A percentile compares a stretch with the other conserved stretches of the same genome.
Evolutionary conservation across 1,140 invertebrate genomes (phyloP).

Genomic region (Chionoecetes opilio): DNA sequence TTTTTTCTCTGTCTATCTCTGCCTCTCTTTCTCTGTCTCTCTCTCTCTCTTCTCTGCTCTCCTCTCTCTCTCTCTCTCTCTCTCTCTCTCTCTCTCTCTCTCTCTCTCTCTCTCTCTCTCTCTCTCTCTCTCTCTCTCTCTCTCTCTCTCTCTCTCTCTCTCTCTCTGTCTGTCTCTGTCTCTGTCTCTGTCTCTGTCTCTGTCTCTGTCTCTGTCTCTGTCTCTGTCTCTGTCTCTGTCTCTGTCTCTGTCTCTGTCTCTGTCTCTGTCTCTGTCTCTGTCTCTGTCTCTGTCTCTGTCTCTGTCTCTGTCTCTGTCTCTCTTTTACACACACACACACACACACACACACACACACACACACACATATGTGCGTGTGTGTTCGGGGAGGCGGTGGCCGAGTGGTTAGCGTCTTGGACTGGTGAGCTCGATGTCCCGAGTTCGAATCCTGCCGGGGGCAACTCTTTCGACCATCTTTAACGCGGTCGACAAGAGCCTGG

Average conservation of each 20-base stretch:
- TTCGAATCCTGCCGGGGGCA: too few relatives aligned
- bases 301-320: constrained; percentile 11
- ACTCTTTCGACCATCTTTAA: too few relatives aligned
- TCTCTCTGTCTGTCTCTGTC: constrained; percentile 51
- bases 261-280: constrained; percentile 17
- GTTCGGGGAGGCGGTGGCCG: too few relatives aligned
- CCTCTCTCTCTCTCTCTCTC: neutral
- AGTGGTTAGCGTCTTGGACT: too few relatives aligned
- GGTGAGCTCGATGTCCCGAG: too few relatives aligned
- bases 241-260: neutral
- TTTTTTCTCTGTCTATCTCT: too few relatives aligned
- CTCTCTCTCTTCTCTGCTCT: constrained; percentile 83
- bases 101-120: constrained; percentile 35
- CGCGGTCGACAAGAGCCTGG: too few relatives aligned
- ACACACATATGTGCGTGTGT: too few relatives aligned
- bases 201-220: constrained; percentile 25
- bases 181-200: neutral
- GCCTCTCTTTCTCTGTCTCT: constrained; percentile 78
- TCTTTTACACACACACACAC: too few relatives aligned
- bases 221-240: constrained; percentile 12
- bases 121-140: constrained; percentile 48
- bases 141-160: neutral
- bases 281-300: constrained; percentile 42
- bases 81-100: neutral
- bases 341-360: too few relatives aligned